Evolutionary conservation across 1,140 invertebrate species (phyloP).

Genomic region (Drosophila paulistorum): DNA sequence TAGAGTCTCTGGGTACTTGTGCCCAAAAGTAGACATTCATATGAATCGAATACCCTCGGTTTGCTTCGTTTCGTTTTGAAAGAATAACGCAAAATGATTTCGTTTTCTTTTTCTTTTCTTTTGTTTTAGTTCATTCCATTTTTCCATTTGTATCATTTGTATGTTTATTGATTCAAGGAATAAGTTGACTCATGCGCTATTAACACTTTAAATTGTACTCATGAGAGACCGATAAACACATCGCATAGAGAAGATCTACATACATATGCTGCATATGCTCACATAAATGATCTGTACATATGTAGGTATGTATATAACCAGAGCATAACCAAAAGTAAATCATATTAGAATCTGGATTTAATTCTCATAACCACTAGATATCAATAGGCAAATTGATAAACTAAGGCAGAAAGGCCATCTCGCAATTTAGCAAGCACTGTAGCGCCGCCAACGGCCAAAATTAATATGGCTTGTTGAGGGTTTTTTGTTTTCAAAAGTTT

Average conservation of each 20-base stretch:
- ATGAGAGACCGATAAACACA: slow-evolving; percentile 40
- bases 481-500: no score
- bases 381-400: no score
- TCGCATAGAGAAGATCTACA: background rate
- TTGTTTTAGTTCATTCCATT: slow-evolving; percentile 6
- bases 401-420: no score
- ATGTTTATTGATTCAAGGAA: slow-evolving; percentile 76
- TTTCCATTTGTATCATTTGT: slow-evolving; percentile 27
- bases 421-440: no score
- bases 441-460: no score
- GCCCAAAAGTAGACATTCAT: slow-evolving; percentile 72
- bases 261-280: no score
- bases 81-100: slow-evolving; percentile 68
- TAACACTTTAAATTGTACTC: slow-evolving; percentile 69
- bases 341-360: no score
- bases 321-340: background rate
- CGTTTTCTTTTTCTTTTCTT: slow-evolving; percentile 26
- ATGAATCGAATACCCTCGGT: slow-evolving; percentile 16
- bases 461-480: no score
- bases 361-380: no score
- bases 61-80: slow-evolving; percentile 29
- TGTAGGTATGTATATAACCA: no score
- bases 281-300: no score
- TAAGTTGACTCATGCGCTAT: slow-evolving; percentile 75
- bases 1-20: slow-evolving; percentile 65